Evolutionary conservation across 30 jellyfish, hydroid and myxozoan species (phyloP), one percentile per base, ranked within the genome.

Genomic region (Aurelia aurita complex sp. Pacific): DNA sequence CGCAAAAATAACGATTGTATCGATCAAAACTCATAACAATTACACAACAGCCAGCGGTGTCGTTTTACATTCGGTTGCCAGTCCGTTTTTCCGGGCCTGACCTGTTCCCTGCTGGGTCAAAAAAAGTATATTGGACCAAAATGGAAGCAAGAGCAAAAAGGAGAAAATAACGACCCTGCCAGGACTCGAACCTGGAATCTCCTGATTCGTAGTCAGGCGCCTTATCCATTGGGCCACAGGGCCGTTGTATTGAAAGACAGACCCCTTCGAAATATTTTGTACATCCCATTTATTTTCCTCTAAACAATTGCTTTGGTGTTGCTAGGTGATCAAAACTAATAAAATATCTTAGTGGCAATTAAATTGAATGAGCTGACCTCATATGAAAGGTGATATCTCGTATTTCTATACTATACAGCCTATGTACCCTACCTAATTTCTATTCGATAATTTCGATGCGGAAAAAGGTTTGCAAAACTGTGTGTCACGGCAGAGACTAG

Each of bases 201-300:
- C 92, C 85, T 82, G 92, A 82, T 82, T 67, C 92, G 92, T 82
- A 82, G 85, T 82, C 92, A 82, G 85, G 82, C 82, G 92, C 92
- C 92, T 82, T 82, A 72, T 82, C 92, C 92, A 82, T 82, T 82
- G 92, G 92, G 92, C 92, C 92, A 82, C 92, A 82, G 80, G 92
- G 85, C 92, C 92, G 38, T n/a, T 33, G 74, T 6, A 38, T 64
- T 38, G 10, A 64, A 55, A 10, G 17, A 17, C 10, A 12, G 33
- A 61, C 32, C 69, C 23, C 69, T 17, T 61, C 6, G 10, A 16
- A 23, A 17, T 16, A 61, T 61, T 23, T 16, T 61, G 32, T 17
- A 1, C 33, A 23, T 17, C 33, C 6, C 23, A 5, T 61, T 16
- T 0, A 61, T 5, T 61, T 61, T 13, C 32, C 69, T 61, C 69